Base-by-base conservation (phyloP, 2,797 vertebrate genomes). In the Oryzias dopingdopingensis region DNA sequence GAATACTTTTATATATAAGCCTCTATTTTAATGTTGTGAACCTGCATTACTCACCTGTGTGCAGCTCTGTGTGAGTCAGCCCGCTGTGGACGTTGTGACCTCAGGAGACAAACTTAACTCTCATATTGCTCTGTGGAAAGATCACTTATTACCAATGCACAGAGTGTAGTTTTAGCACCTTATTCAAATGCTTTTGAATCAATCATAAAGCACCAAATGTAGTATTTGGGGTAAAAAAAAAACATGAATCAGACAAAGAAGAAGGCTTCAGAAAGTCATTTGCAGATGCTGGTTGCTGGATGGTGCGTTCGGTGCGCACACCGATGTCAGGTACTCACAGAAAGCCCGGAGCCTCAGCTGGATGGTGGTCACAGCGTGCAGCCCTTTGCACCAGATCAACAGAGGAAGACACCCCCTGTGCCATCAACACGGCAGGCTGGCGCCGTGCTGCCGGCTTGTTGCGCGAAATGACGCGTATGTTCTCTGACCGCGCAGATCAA, bases 391-490 rank as follows among this genome's bases (percentile, higher is more conserved):
- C 55, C 84, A 81, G 71, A 23, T 64, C 57, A 70, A 16, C 65
- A 46, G 61, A 57, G 43, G 66, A 76, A 68, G 69, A 77, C 61
- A 72, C 68, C 59, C 77, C 58, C 57, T 56, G 79, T 67, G 72
- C 77, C 82, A 74, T 76, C 20, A 79, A 76, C 76, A 50, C 75
- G 56, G 73, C 71, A 46, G 49, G 23, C 76, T 70, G 70, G 41
- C 56, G 58, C 54, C 63, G 77, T 69, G 81, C 42, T 82, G 68
- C 62, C 72, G 68, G 66, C 80, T 85, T 85, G 82, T 85, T 86
- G 85, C 82, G 81, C 80, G 81, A 76, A 76, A 79, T 83, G 80
- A 86, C 76, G 84, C 86, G 84, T 72, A 70, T 69, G 76, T 75
- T 53, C 77, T 29, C 49, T 73, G 70, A 69, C 76, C 72, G 73